Evolutionary conservation across 1,140 invertebrate species (phyloP).

Genomic region (Oreohelix idahoensis): DNA sequence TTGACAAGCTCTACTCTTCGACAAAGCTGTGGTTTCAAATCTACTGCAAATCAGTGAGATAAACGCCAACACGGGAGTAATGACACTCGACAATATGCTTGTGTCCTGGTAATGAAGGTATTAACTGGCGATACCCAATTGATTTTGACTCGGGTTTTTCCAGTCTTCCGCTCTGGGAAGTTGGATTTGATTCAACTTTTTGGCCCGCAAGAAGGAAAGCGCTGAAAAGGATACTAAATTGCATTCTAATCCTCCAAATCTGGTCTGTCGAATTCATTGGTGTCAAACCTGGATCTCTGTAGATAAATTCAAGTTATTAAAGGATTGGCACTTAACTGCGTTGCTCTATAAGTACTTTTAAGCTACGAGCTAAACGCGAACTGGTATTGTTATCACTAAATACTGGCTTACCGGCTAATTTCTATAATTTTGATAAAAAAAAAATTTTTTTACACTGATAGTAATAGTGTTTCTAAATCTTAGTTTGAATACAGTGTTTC

Average conservation of each 20-base stretch:
- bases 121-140: background rate
- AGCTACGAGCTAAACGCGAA: background rate
- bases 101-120: background rate
- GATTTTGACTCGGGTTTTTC: background rate
- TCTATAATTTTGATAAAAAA: no score
- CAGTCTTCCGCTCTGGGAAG: background rate
- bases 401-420: background rate
- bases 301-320: conserved; percentile 4
- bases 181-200: background rate
- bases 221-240: background rate
- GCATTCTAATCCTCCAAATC: background rate
- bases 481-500: no score
- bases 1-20: background rate
- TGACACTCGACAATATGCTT: background rate
- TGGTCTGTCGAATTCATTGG: background rate
- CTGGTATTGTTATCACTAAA: background rate
- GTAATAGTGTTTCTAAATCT: no score
- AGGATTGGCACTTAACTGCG: background rate
- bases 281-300: background rate
- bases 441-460: no score
- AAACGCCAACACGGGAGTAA: background rate
- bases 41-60: background rate
- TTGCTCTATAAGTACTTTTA: background rate
- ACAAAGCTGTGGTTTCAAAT: conserved; percentile 2
- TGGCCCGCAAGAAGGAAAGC: background rate